Conservation (phyloP, 2,888 invertebrate species). For the Drosophila hamatofila region DNA sequence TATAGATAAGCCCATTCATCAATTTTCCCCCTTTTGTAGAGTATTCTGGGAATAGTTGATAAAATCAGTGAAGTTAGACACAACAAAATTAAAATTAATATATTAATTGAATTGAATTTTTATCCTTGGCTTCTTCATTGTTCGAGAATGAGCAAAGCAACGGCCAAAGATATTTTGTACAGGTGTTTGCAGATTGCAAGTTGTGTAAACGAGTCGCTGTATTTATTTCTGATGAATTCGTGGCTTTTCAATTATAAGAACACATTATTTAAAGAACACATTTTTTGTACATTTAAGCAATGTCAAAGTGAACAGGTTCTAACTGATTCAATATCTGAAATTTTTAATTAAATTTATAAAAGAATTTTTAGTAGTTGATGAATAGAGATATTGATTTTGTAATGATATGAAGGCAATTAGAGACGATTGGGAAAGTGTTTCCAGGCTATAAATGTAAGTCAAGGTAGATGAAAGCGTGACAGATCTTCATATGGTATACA, state of each 20-base stretch:
- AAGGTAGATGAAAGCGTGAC: background rate
- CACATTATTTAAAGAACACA: constrained; percentile 13
- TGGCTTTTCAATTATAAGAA: constrained; percentile 4
- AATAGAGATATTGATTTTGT: background rate
- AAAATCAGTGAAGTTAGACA: too few species aligned
- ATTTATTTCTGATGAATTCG: background rate
- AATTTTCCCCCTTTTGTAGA: background rate
- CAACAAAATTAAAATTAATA: too few species aligned
- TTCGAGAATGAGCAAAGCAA: background rate
- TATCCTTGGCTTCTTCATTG: background rate
- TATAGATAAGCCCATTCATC: background rate
- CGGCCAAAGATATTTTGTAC: background rate
- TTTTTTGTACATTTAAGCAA: background rate
- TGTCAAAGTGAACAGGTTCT: background rate
- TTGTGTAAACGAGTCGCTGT: background rate
- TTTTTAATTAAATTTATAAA: background rate
- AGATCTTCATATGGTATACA: too few species aligned
- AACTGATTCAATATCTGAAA: background rate
- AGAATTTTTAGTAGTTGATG: background rate
- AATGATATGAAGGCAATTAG: background rate
- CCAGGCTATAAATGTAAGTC: background rate
- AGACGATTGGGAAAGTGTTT: too few species aligned
- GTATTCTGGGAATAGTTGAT: background rate
- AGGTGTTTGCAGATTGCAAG: constrained; percentile 1
- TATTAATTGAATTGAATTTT: background rate